A percentile compares a stretch with the other conserved stretches of the same genome.
phyloP scores from a whole-genome alignment of 1,140 invertebrate species.

The Drosophila triauraria region DNA sequence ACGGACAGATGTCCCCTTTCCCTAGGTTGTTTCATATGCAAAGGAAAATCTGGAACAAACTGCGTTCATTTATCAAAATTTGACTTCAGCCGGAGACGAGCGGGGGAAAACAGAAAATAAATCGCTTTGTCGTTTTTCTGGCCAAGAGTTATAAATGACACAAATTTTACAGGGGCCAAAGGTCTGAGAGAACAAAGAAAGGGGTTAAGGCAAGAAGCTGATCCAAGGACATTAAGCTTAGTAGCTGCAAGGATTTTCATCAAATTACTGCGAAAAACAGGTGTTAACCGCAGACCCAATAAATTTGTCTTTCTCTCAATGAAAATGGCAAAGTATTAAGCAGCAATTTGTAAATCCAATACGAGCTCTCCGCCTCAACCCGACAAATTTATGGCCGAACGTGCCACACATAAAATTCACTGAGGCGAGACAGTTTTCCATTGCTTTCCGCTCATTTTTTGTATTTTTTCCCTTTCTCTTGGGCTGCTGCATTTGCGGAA shows the following conservation, averaged over 20 bases:
- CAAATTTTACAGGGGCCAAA: slow-evolving; percentile 26
- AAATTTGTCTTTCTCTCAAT: slow-evolving; percentile 34
- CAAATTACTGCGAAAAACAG: slow-evolving; percentile 34
- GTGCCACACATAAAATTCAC: slow-evolving; percentile 74
- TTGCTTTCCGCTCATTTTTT: slow-evolving; percentile 13
- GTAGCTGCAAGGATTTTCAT: background rate
- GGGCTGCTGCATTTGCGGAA: slow-evolving; percentile 41
- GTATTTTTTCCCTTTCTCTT: background rate
- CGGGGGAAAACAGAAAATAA: slow-evolving; percentile 56
- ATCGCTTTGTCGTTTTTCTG: slow-evolving; percentile 45
- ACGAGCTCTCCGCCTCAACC: slow-evolving; percentile 16
- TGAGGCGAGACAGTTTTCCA: slow-evolving; percentile 51
- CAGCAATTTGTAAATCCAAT: slow-evolving; percentile 69
- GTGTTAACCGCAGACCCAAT: slow-evolving; percentile 55
- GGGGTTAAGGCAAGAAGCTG: background rate
- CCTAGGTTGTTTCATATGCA: slow-evolving; percentile 29
- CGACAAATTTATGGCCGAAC: slow-evolving; percentile 68
- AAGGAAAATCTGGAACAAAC: slow-evolving; percentile 26
- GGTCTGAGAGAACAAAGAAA: slow-evolving; percentile 12
- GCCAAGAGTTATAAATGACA: slow-evolving; percentile 67
- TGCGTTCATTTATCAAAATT: slow-evolving; percentile 72
- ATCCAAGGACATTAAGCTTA: slow-evolving; percentile 26
- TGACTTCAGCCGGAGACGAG: slow-evolving; percentile 42
- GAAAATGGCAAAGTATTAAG: slow-evolving; percentile 47
- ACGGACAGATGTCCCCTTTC: slow-evolving; percentile 43